Base-by-base conservation (phyloP, 1,140 invertebrate genomes). In the Papilio helenus region DNA sequence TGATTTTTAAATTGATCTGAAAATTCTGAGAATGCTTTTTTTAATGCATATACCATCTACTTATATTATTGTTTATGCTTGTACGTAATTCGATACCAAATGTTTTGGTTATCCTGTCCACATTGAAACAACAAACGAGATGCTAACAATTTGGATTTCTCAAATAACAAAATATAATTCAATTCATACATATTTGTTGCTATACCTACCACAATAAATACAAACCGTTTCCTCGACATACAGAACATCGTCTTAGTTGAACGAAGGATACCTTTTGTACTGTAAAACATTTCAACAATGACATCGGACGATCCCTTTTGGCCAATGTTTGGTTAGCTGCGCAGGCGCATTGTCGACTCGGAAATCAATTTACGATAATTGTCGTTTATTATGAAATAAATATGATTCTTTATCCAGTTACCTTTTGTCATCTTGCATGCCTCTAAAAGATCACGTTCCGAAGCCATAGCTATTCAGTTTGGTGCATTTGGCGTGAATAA, bases 321-420 rank as follows among this genome's bases (percentile, higher is more conserved):
- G 92, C 90, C 93, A 91, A 92, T 93, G 93, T 94, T 94, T 94
- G 93, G 92, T 94, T 94, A 93, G 92, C 89, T 94, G 93, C 90
- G 81, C 79, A 18, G 74, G 78, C 79, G 82, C 82, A 91, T 93
- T 94, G 89, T 93, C 82, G 81, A 84, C 76, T 81, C 73, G 71
- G 81, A 89, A 93, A 93, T 93, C 93, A 93, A 94, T 94, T 94
- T 94, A 92, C 85, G 89, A 91, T 94, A 94, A 94, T 94, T 94
- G 93, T 92, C 93, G 93, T 94, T 92, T 94, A 94, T 94, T 94
- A 94, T 93, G 92, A 91, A 93, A 93, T 94, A 93, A 93, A 94
- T 94, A 94, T 94, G 93, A 93, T 89, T 83, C 89, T 92, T 91
- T 93, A 92, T 93, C 76, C 85, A 71, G 71, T 83, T 23, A 39